Evolutionary conservation across 2,888 invertebrate species (phyloP), one percentile per base, ranked within the genome.

Genomic region (Acleris literana): DNA sequence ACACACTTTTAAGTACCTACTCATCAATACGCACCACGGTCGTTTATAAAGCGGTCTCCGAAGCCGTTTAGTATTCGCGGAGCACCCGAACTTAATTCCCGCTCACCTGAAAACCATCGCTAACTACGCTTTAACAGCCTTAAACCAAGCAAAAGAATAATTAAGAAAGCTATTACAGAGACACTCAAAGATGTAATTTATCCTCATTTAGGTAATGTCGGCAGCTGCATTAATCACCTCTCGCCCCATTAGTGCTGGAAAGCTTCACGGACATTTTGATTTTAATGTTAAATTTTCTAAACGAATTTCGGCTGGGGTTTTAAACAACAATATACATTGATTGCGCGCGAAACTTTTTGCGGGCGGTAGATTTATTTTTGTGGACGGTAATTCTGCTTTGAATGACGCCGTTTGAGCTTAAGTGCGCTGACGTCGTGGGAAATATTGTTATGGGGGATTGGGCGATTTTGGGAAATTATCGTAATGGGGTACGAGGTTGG

Each of bases 181-280:
- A 83, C 82, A 82, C 84, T 86, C 82, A 81, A 85, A 86, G 85
- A 86, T 87, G 85, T 85, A 85, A 89, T 90, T 88, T 85, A 84
- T 89, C 87, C 87, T 89, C 88, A 90, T 90, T 90, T 87, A 86
- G 84, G 80, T 86, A 87, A 87, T 85, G 86, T 84, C 87, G 81
- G 74, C 85, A 81, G 73, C 71, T 72, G 77, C 83, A 87, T 90
- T 89, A 86, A 90, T 90, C 89, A 89, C 85, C 80, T 79, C 76
- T 77, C 77, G 87, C 78, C 82, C 88, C 88, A 89, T 89, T 89
- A 88, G 83, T 75, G 80, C 71, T 74, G 76, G 75, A 84, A 84
- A 80, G 72, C 76, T 79, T 73, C 59, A 76, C 76, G 83, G 80
- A 81, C 81, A 77, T 82, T 86, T 84, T 83, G 80, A 85, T 83